phyloP scores from a whole-genome alignment of 1,140 invertebrate species.

The Melanaphis sacchari region DNA sequence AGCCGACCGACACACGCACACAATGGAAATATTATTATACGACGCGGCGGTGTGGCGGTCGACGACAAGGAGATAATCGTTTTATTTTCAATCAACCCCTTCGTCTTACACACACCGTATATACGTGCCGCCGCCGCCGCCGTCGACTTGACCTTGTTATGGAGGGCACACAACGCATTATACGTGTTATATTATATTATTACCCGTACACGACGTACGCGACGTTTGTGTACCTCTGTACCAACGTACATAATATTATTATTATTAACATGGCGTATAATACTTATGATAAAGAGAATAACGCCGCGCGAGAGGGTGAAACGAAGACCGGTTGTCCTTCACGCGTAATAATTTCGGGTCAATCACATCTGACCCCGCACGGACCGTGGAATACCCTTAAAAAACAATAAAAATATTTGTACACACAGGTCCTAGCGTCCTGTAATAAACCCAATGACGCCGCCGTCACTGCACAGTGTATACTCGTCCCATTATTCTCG shows the following conservation, averaged over 20 bases:
- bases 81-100: slow-evolving; percentile 41
- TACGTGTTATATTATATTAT: neutral
- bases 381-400: neutral
- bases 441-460: slow-evolving; percentile 5
- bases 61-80: slow-evolving; percentile 22
- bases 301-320: slow-evolving; percentile 22
- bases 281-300: neutral
- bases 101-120: too few relatives aligned
- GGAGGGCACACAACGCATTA: too few relatives aligned
- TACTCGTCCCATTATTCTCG: neutral
- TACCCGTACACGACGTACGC: neutral
- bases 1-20: neutral
- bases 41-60: neutral
- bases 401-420: slow-evolving; percentile 9
- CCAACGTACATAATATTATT: neutral
- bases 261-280: neutral
- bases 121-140: neutral
- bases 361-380: slow-evolving; percentile 47
- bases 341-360: slow-evolving; percentile 40
- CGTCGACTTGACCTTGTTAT: slow-evolving; percentile 26
- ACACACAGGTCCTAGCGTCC: neutral
- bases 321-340: slow-evolving; percentile 42
- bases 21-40: neutral
- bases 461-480: neutral
- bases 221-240: neutral